Evolutionary conservation across 2,797 vertebrate genomes (phyloP).

Genomic region (Chrysolophus pictus): DNA sequence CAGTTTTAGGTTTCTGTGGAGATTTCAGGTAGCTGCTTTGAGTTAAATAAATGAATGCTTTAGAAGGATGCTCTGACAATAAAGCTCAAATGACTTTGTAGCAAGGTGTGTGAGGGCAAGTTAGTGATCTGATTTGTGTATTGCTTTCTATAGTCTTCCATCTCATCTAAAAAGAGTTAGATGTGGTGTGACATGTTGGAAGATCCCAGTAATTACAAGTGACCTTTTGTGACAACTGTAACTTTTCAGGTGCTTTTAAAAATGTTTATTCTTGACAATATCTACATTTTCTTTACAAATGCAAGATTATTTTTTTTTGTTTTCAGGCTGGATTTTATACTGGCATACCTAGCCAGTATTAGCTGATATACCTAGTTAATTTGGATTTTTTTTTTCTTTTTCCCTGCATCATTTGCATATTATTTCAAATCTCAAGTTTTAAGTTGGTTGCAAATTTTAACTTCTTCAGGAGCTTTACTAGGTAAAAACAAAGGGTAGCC

Average conservation of each 20-base stretch:
- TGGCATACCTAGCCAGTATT: neutral
- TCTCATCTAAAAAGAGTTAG: neutral
- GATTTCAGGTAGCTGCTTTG: neutral
- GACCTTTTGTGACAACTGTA: neutral
- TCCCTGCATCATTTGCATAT: neutral
- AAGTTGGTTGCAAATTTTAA: neutral
- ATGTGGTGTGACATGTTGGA: neutral
- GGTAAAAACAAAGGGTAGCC: neutral
- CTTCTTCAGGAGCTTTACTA: neutral
- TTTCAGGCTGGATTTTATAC: neutral
- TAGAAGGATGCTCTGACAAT: neutral
- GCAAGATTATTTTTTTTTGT: neutral
- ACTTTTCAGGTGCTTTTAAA: conserved; percentile 8
- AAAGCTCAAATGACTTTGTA: conserved; percentile 13
- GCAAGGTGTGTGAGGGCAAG: neutral
- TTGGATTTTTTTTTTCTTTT: neutral
- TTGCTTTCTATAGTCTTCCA: neutral
- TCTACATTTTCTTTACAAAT: neutral
- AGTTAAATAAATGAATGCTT: conserved; percentile 27
- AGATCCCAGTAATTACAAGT: neutral
- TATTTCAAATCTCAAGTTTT: neutral
- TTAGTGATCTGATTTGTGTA: neutral
- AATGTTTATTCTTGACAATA: neutral
- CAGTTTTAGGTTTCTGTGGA: conserved; percentile 31
- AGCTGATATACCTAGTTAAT: neutral